These are phyloP conservation scores for Stigmatopora nigra DNA, from an alignment of 2,113 vertebrate species.

Conservation along the genomic window DNA sequence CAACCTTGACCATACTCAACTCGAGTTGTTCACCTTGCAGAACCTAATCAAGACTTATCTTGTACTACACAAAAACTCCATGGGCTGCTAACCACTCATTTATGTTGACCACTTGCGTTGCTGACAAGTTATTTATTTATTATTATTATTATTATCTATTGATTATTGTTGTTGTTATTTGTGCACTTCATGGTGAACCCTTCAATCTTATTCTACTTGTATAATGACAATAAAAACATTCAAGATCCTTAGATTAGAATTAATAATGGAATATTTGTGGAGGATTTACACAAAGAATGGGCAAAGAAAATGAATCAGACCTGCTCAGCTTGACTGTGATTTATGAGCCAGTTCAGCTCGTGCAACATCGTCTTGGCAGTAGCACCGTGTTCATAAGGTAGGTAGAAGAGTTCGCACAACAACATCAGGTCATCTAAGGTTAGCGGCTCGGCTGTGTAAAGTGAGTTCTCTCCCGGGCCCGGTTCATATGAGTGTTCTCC, in stretches of 20 bases:
- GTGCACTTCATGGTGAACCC: too few species aligned
- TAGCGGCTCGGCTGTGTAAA: slow-evolving; percentile 87
- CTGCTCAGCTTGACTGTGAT: slow-evolving; percentile 75
- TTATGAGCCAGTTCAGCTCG: slow-evolving; percentile 92
- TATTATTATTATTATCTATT: not conserved
- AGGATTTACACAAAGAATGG: not conserved
- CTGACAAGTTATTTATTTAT: not conserved
- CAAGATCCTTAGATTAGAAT: not conserved
- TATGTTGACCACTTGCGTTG: too few species aligned
- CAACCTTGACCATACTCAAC: too few species aligned
- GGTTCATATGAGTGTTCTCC: slow-evolving; percentile 74
- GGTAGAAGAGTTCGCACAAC: slow-evolving; percentile 91
- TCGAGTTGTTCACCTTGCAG: too few species aligned
- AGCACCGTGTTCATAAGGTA: slow-evolving; percentile 90
- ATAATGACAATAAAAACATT: too few species aligned
- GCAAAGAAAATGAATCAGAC: slow-evolving; percentile 31
- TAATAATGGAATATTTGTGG: not conserved
- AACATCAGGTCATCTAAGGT: slow-evolving; percentile 86
- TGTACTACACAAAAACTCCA: too few species aligned
- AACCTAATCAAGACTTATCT: too few species aligned
- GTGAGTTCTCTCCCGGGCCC: slow-evolving; percentile 80
- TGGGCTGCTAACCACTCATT: too few species aligned
- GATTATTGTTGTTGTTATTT: not conserved
- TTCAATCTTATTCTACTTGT: too few species aligned
- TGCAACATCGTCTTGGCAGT: slow-evolving; percentile 85